Evolutionary conservation across 1,140 invertebrate genomes (phyloP).

Genomic region (Scaptomyza montana): DNA sequence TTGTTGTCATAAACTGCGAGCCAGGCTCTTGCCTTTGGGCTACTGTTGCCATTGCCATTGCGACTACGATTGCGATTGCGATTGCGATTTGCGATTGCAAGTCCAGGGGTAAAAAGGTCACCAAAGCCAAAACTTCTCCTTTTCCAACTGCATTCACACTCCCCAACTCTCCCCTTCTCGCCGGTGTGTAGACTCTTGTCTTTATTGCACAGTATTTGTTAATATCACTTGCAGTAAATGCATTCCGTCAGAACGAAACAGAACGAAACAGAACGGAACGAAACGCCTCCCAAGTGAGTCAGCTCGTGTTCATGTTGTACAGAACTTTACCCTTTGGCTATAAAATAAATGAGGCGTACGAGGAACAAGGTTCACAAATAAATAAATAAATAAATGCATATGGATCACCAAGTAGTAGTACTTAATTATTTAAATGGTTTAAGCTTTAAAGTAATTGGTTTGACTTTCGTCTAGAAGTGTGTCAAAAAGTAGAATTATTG

Average conservation of each 20-base stretch:
- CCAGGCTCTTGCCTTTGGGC: constrained; percentile 41
- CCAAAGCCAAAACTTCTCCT: constrained; percentile 14
- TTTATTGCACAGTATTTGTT: constrained; percentile 66
- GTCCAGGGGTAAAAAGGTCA: constrained; percentile 56
- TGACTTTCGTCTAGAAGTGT: too few species aligned
- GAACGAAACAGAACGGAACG: background rate
- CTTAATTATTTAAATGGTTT: constrained; percentile 1
- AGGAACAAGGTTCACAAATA: background rate
- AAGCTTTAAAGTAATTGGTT: too few species aligned
- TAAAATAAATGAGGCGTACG: background rate
- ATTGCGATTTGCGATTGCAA: constrained; percentile 4
- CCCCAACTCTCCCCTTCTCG: background rate
- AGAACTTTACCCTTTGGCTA: background rate
- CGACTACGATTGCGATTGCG: background rate
- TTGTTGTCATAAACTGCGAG: constrained; percentile 69
- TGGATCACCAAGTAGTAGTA: constrained; percentile 16
- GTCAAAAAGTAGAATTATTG: too few species aligned
- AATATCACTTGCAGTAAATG: constrained; percentile 68
- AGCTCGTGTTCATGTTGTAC: constrained; percentile 4
- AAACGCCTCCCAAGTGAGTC: background rate
- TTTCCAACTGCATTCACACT: background rate
- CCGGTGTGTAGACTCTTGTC: constrained; percentile 11
- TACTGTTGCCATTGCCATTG: constrained; percentile 69
- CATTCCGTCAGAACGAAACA: constrained; percentile 52
- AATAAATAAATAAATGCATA: background rate